Evolutionary conservation across 2,797 vertebrate species (phyloP).

Genomic region (Sebastes dallii): DNA sequence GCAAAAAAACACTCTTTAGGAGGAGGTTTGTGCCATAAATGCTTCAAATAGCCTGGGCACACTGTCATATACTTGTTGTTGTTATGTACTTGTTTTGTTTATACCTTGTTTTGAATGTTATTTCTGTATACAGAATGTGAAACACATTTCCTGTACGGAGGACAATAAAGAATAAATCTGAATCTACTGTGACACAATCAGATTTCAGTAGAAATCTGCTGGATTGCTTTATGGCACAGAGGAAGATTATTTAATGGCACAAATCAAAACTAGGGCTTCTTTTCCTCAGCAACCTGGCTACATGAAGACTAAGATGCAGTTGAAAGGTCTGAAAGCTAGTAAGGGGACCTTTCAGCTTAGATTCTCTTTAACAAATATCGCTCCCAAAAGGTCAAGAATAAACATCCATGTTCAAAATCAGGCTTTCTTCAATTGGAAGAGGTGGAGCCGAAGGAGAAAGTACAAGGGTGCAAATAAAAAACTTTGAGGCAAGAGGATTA

Average conservation of each 20-base stretch:
- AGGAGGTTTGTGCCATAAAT: neutral
- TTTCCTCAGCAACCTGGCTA: neutral
- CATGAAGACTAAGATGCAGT: neutral
- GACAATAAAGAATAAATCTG: no score
- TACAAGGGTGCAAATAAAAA: neutral
- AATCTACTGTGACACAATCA: neutral
- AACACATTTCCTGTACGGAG: no score
- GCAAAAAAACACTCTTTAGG: no score
- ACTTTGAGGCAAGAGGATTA: neutral
- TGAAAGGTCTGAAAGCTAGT: constrained; percentile 1
- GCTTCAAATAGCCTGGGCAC: neutral
- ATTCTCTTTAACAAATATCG: neutral
- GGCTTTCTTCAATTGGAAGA: neutral
- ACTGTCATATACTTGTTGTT: neutral
- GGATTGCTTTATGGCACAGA: neutral
- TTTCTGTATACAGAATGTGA: neutral
- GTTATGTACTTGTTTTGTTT: neutral
- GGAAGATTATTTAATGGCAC: neutral
- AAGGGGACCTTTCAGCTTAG: neutral
- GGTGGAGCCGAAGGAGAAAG: neutral
- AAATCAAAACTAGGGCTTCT: neutral
- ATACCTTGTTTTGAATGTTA: neutral
- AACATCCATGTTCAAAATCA: neutral
- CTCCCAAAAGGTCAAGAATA: neutral
- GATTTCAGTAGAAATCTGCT: neutral